Conservation (phyloP, 1,140 invertebrate genomes). For the Heliconius hewitsoni region DNA sequence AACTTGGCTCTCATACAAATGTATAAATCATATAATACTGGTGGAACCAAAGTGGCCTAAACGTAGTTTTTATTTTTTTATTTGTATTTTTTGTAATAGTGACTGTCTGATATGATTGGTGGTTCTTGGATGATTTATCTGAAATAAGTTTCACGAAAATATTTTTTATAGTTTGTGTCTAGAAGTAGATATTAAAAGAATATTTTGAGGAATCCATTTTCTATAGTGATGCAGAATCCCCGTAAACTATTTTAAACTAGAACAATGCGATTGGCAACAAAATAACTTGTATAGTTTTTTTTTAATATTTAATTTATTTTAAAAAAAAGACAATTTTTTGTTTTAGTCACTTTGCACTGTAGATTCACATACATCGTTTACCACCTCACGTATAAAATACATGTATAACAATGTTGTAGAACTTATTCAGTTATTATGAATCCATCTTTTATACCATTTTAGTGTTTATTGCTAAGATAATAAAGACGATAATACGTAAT, state of each 20-base stretch:
- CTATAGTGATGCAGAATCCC: no score
- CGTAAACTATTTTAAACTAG: background rate
- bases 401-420: slow-evolving; percentile 27
- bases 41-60: background rate
- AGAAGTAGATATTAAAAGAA: no score
- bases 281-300: background rate
- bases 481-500: background rate
- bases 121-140: no score
- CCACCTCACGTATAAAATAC: slow-evolving; percentile 31
- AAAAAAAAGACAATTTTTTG: background rate
- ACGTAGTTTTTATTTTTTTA: background rate
- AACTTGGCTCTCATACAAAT: slow-evolving; percentile 23
- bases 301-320: no score
- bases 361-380: slow-evolving; percentile 6
- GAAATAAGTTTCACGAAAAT: no score
- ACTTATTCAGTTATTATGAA: slow-evolving; percentile 10
- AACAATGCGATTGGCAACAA: background rate
- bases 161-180: no score
- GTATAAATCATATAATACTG: background rate
- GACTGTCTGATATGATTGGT: background rate
- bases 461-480: background rate
- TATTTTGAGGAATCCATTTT: no score
- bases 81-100: background rate
- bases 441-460: background rate
- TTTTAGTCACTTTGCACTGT: background rate